A percentile compares a stretch with the other conserved stretches of the same genome.
These are phyloP conservation scores for Macropis europaea DNA, from an alignment of 2,888 invertebrate species.

Conservation along the genomic window DNA sequence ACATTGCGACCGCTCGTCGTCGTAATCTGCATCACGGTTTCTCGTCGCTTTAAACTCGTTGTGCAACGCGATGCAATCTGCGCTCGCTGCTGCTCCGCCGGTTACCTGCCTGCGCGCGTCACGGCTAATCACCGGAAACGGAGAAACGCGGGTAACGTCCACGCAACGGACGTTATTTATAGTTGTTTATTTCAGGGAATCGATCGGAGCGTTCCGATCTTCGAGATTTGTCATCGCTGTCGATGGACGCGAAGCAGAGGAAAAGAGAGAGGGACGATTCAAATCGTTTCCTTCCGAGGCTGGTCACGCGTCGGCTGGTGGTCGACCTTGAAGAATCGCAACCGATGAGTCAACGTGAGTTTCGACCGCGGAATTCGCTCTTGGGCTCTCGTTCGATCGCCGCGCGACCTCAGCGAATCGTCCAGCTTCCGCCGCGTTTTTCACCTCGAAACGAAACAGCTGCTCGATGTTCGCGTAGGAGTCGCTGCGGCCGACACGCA, in stretches of 20 bases:
- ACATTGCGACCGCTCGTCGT: conserved; percentile 10
- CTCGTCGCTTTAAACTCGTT: conserved; percentile 22
- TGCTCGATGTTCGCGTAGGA: too few relatives aligned
- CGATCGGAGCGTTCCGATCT: too few relatives aligned
- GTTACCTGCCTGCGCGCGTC: neutral
- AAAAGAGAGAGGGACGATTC: neutral
- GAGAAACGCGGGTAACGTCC: neutral
- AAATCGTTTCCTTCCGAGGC: conserved; percentile 40
- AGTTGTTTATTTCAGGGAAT: too few relatives aligned
- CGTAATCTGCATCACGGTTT: conserved; percentile 24
- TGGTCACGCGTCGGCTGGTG: neutral
- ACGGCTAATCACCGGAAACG: neutral
- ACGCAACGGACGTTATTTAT: too few relatives aligned
- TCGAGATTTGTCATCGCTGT: too few relatives aligned
- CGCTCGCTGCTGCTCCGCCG: neutral
- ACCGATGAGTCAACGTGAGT: conserved; percentile 52
- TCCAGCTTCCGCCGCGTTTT: neutral
- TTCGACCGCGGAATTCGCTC: conserved; percentile 41
- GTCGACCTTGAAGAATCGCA: conserved; percentile 42
- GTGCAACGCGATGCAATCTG: conserved; percentile 14
- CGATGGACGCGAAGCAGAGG: too few relatives aligned
- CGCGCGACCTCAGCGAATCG: conserved; percentile 11
- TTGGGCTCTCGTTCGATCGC: conserved; percentile 29
- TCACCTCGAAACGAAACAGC: neutral
- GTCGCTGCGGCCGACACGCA: too few relatives aligned